Percentiles rank a stretch among this genome's conserved stretches.
phyloP scores from a whole-genome alignment of 2,888 invertebrate genomes.

The Cerastoderma edule region DNA sequence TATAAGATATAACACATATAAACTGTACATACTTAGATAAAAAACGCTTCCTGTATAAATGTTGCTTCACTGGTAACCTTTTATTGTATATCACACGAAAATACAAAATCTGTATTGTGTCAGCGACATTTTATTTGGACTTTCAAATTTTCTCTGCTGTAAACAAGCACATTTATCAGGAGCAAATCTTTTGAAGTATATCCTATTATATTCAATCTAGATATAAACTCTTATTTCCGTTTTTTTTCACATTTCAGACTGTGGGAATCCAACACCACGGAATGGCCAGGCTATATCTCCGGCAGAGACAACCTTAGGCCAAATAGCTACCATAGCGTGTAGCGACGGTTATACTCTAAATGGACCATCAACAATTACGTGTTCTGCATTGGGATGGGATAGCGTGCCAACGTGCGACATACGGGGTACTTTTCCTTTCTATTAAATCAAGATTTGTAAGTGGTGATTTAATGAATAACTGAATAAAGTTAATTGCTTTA shows the following conservation, averaged over 20 bases:
- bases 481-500: no score
- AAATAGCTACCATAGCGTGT: conserved; percentile 12
- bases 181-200: neutral
- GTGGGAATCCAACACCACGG: conserved; percentile 8
- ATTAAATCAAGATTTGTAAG: no score
- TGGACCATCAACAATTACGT: neutral
- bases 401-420: conserved; percentile 6
- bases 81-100: no score
- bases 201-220: neutral
- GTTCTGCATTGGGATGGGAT: conserved; percentile 17
- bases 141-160: no score
- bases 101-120: neutral
- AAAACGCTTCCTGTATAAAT: no score
- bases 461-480: no score
- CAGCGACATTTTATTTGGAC: no score
- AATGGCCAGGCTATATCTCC: conserved; percentile 31
- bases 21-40: no score
- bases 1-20: no score
- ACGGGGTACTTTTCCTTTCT: no score
- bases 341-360: conserved; percentile 13
- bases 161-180: neutral
- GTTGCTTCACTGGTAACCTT: no score
- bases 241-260: conserved; percentile 3
- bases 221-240: neutral
- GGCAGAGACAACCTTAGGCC: conserved; percentile 13